A percentile compares a stretch with the other conserved stretches of the same genome.
Conservation (phyloP, 1,140 invertebrate species). For the Scaptomyza graminum region DNA sequence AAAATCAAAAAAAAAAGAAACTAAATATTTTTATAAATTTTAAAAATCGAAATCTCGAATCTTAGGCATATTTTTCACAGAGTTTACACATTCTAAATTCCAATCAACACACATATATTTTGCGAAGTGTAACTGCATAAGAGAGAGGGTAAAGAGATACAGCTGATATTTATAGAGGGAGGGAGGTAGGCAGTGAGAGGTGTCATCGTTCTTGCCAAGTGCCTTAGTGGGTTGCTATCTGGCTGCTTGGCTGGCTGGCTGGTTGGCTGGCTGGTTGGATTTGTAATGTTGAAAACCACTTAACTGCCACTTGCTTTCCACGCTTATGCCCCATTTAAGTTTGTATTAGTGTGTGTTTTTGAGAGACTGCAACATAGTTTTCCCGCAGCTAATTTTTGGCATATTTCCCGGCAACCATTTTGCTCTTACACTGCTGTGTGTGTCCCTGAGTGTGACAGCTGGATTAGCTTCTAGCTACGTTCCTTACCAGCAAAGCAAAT, state of each 20-base stretch:
- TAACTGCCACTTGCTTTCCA: constrained; percentile 46
- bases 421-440: constrained; percentile 13
- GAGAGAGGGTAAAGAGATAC: background rate
- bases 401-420: constrained; percentile 65
- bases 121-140: background rate
- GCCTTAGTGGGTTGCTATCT: background rate
- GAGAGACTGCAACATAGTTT: constrained; percentile 28
- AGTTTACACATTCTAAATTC: too few relatives aligned
- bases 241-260: background rate
- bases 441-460: constrained; percentile 67
- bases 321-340: constrained; percentile 12
- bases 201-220: constrained; percentile 8
- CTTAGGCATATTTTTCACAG: too few relatives aligned
- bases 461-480: constrained; percentile 48
- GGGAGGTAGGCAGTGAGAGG: too few relatives aligned
- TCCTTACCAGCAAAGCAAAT: background rate
- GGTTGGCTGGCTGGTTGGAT: constrained; percentile 7
- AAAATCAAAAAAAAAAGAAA: too few relatives aligned
- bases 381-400: constrained; percentile 61
- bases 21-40: too few relatives aligned
- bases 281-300: constrained; percentile 58
- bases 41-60: too few relatives aligned
- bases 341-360: background rate
- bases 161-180: too few relatives aligned
- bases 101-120: background rate